Evolutionary conservation across 2,888 invertebrate genomes (phyloP).

Genomic region (Seira ritae): DNA sequence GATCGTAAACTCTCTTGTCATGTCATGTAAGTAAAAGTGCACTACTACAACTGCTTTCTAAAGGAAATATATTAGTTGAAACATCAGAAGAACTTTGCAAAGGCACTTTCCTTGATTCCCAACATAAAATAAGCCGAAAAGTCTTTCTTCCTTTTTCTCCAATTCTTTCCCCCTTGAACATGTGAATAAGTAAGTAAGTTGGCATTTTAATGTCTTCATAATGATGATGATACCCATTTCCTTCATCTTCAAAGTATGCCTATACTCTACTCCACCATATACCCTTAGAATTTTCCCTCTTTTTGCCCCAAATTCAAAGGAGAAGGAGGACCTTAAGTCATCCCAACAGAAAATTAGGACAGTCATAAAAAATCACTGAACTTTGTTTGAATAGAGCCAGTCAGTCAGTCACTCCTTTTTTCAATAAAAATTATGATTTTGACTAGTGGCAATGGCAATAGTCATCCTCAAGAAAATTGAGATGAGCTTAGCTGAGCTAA

Average conservation of each 20-base stretch:
- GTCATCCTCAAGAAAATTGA: too few relatives aligned
- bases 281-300: too few relatives aligned
- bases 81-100: too few relatives aligned
- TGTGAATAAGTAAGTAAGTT: background rate
- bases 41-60: background rate
- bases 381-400: too few relatives aligned
- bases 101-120: too few relatives aligned
- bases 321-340: background rate
- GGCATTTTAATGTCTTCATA: slow-evolving; percentile 16
- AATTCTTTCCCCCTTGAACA: too few relatives aligned
- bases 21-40: background rate
- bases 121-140: too few relatives aligned
- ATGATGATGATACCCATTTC: slow-evolving; percentile 14
- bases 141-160: too few relatives aligned
- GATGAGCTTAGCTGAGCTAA: too few relatives aligned
- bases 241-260: background rate
- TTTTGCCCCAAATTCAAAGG: too few relatives aligned
- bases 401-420: background rate
- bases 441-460: background rate
- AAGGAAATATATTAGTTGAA: background rate
- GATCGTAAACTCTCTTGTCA: background rate
- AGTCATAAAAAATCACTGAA: slow-evolving; percentile 15
- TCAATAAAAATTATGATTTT: slow-evolving; percentile 3
- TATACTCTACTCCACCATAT: background rate
- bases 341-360: slow-evolving; percentile 4